Evolutionary conservation across 2,113 vertebrate species (phyloP).

Genomic region (Pithys albifrons): DNA sequence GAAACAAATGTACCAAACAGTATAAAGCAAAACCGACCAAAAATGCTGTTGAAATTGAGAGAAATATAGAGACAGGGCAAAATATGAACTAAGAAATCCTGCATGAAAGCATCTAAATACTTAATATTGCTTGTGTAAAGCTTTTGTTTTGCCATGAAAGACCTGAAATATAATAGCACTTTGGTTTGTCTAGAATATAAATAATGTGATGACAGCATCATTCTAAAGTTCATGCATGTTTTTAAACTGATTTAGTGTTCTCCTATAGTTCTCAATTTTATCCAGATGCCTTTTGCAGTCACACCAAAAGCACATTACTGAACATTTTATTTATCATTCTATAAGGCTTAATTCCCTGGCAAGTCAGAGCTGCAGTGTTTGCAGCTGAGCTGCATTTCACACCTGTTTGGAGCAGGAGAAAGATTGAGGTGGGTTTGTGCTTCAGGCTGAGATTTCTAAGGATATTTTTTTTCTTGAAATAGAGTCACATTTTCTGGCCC

Average conservation of each 20-base stretch:
- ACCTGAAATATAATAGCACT: conserved; percentile 21
- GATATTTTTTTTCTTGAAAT: background rate
- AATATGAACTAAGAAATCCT: conserved; percentile 37
- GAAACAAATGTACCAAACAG: background rate
- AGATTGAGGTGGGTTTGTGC: background rate
- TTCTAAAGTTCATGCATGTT: conserved; percentile 34
- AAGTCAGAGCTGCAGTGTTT: background rate
- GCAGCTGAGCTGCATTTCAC: background rate
- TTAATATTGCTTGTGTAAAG: conserved; percentile 38
- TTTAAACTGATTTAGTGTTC: conserved; percentile 33
- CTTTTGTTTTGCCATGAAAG: conserved; percentile 17
- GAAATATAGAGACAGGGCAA: background rate
- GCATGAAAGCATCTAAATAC: conserved; percentile 34
- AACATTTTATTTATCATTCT: conserved; percentile 25
- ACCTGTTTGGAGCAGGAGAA: background rate
- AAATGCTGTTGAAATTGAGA: conserved; percentile 2
- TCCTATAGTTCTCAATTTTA: conserved; percentile 5
- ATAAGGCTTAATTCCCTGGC: background rate
- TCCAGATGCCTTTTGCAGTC: background rate
- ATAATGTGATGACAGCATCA: conserved; percentile 21
- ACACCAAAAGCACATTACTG: conserved; percentile 21
- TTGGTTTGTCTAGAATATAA: conserved; percentile 7
- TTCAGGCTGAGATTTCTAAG: background rate
- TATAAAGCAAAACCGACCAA: background rate
- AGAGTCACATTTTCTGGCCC: background rate